Percentiles rank a stretch among this genome's conserved stretches.
Conservation (phyloP, 2,888 invertebrate genomes). For the Alentia gelatinosa region DNA sequence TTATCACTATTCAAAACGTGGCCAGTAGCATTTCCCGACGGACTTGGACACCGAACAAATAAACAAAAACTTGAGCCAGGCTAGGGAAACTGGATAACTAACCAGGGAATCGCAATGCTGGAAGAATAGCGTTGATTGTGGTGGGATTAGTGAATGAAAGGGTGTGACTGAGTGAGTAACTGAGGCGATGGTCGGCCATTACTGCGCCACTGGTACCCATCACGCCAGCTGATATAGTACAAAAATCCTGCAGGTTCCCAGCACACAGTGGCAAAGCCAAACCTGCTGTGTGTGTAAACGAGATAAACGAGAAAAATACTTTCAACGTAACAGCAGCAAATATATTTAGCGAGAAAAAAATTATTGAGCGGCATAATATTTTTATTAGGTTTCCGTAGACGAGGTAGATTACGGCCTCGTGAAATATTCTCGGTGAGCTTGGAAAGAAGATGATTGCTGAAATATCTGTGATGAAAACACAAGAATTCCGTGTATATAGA, state of each 20-base stretch:
- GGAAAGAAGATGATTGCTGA: neutral
- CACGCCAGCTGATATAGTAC: neutral
- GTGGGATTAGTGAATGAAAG: too few species aligned
- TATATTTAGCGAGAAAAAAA: neutral
- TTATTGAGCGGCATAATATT: neutral
- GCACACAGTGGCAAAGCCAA: neutral
- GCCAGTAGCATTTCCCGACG: too few species aligned
- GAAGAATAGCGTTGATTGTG: too few species aligned
- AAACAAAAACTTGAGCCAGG: too few species aligned
- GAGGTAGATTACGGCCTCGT: neutral
- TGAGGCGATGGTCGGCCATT: neutral
- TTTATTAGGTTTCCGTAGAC: neutral
- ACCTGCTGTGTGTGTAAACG: neutral
- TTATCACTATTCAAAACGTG: too few species aligned
- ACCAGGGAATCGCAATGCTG: too few species aligned
- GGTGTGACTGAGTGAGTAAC: too few species aligned
- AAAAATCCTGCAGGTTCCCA: conserved; percentile 2
- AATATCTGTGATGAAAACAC: conserved; percentile 22
- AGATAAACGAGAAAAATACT: neutral
- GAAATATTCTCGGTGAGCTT: conserved; percentile 33
- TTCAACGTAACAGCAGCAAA: neutral
- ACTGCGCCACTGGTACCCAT: neutral
- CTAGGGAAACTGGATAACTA: too few species aligned
- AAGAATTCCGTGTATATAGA: neutral
- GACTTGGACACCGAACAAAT: too few species aligned